These are phyloP conservation scores for Chrysoperla carnea DNA, from an alignment of 1,140 invertebrate species.

Conservation along the genomic window DNA sequence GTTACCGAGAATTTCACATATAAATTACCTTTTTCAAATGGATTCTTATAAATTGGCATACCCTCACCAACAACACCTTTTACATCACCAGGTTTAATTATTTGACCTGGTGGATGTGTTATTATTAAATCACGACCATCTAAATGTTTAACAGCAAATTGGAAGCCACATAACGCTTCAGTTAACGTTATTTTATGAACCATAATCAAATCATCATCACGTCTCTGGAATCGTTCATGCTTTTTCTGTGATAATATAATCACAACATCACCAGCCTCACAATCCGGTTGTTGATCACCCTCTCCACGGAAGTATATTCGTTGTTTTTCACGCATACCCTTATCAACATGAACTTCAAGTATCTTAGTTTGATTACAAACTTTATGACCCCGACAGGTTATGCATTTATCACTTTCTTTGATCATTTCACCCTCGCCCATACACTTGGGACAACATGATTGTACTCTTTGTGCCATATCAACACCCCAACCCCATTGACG, in stretches of 20 bases:
- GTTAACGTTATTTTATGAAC: conserved; percentile 55
- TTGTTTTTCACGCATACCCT: conserved; percentile 76
- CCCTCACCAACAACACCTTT: conserved; percentile 72
- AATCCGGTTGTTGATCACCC: conserved; percentile 76
- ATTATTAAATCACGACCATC: conserved; percentile 67
- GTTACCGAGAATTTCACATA: conserved; percentile 71
- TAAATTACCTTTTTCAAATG: conserved; percentile 72
- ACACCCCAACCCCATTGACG: conserved; percentile 61
- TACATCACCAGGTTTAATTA: conserved; percentile 60
- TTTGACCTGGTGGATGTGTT: conserved; percentile 47
- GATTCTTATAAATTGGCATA: conserved; percentile 74
- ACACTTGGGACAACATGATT: conserved; percentile 52
- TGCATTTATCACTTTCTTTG: conserved; percentile 59
- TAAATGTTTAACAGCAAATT: conserved; percentile 62
- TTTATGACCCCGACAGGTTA: conserved; percentile 65
- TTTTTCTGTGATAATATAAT: conserved; percentile 72
- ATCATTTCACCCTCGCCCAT: conserved; percentile 55
- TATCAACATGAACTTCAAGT: conserved; percentile 77
- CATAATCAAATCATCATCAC: conserved; percentile 58
- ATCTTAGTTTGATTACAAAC: conserved; percentile 60
- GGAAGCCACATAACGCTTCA: conserved; percentile 83
- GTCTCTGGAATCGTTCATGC: conserved; percentile 59
- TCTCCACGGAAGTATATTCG: conserved; percentile 75
- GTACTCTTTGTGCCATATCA: conserved; percentile 56
- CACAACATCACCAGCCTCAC: conserved; percentile 73